These are phyloP conservation scores for Anagyrus pseudococci DNA, from an alignment of 2,888 invertebrate genomes.

Conservation along the genomic window DNA sequence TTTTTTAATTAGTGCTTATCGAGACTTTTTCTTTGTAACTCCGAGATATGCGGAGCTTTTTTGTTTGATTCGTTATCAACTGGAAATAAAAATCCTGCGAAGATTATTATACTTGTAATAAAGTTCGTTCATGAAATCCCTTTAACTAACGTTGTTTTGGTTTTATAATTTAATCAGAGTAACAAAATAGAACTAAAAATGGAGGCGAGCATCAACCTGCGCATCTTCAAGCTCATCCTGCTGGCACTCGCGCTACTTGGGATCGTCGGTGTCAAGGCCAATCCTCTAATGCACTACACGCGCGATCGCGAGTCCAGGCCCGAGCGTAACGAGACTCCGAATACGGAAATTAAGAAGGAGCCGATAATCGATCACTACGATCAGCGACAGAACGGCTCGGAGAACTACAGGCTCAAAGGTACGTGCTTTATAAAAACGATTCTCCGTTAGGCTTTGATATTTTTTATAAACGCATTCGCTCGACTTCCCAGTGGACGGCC, in stretches of 20 bases:
- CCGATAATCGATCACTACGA: conserved; percentile 64
- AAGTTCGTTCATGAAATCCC: too few species aligned
- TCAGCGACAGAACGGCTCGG: conserved; percentile 80
- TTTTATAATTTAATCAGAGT: too few species aligned
- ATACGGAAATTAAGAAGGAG: conserved; percentile 19
- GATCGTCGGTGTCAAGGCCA: conserved; percentile 26
- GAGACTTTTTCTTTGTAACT: too few species aligned
- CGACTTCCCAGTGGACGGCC: conserved; percentile 65
- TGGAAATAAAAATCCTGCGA: too few species aligned
- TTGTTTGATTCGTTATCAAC: too few species aligned
- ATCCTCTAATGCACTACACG: conserved; percentile 26
- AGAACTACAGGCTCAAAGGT: conserved; percentile 72
- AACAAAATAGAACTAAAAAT: conserved; percentile 5
- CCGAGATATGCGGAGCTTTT: too few species aligned
- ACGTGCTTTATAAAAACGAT: neutral
- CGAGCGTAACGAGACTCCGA: neutral
- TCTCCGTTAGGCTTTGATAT: neutral
- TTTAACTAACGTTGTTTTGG: too few species aligned
- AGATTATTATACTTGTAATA: too few species aligned
- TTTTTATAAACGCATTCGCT: neutral
- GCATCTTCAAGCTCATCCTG: conserved; percentile 49
- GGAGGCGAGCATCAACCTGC: conserved; percentile 51
- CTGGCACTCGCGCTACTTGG: conserved; percentile 30
- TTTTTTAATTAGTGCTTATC: too few species aligned
- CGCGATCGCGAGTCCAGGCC: conserved; percentile 16